phyloP scores from a whole-genome alignment of 2,113 vertebrate species.

The Jaculus jaculus region DNA sequence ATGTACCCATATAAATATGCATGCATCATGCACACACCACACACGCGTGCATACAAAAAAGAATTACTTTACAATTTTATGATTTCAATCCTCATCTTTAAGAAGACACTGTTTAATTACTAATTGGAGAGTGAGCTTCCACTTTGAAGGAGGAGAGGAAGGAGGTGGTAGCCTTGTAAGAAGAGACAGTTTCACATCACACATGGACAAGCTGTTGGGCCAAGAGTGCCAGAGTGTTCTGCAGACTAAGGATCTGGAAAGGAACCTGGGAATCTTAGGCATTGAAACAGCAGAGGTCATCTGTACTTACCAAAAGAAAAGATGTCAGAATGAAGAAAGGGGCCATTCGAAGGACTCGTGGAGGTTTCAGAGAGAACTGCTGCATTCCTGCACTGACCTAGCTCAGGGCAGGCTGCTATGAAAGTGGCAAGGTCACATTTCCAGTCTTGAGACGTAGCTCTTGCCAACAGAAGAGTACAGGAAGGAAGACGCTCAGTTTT shows the following conservation, averaged over 20 bases:
- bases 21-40: too few species aligned
- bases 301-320: not conserved
- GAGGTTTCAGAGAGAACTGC: not conserved
- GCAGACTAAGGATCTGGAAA: not conserved
- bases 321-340: not conserved
- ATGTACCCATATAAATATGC: too few species aligned
- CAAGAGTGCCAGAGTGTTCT: not conserved
- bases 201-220: not conserved
- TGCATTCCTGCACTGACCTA: too few species aligned
- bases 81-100: not conserved
- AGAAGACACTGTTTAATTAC: not conserved
- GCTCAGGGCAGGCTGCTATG: rapidly evolving
- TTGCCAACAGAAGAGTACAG: not conserved
- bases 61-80: conserved; percentile 2
- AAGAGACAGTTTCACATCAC: conserved; percentile 16
- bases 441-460: not conserved
- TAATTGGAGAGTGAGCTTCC: not conserved
- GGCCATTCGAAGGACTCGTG: not conserved
- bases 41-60: not conserved
- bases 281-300: not conserved
- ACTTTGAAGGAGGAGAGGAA: not conserved
- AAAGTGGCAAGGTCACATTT: not conserved
- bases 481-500: not conserved
- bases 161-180: not conserved
- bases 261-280: not conserved